Evolutionary conservation across 1,140 invertebrate species (phyloP).

Genomic region (Hesperophylax magnus): DNA sequence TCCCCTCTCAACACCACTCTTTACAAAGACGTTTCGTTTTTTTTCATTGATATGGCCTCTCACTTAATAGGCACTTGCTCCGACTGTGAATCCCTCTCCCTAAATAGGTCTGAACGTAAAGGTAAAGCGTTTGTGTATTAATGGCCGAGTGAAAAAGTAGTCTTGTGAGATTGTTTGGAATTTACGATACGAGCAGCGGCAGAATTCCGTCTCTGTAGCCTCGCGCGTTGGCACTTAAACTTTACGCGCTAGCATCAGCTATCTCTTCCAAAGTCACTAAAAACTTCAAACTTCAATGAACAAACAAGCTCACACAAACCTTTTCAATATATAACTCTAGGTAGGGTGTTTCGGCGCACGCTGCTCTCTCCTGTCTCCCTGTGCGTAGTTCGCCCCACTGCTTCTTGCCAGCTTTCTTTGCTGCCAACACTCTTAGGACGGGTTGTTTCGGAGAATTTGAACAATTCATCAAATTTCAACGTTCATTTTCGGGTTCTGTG

Average conservation of each 20-base stretch:
- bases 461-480: no score
- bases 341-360: conserved; percentile 13
- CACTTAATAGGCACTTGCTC: conserved; percentile 18
- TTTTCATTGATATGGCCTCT: conserved; percentile 20
- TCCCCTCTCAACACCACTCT: no score
- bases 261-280: conserved; percentile 56
- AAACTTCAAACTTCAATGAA: conserved; percentile 57
- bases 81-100: not conserved
- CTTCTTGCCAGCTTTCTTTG: not conserved
- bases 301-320: conserved; percentile 54
- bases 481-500: no score
- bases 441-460: no score
- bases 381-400: conserved; percentile 29
- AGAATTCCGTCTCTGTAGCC: conserved; percentile 53
- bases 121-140: conserved; percentile 45
- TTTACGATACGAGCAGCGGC: conserved; percentile 54
- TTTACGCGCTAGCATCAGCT: conserved; percentile 57
- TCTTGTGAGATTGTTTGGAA: conserved; percentile 45
- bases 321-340: conserved; percentile 52
- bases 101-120: conserved; percentile 28
- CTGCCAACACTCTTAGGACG: not conserved
- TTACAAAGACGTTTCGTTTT: no score
- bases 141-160: conserved; percentile 34
- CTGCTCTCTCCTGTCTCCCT: conserved; percentile 4
- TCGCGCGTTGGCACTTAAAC: conserved; percentile 51